These are phyloP conservation scores for Isurus oxyrinchus DNA, from an alignment of 2,113 vertebrate genomes.

Conservation along the genomic window DNA sequence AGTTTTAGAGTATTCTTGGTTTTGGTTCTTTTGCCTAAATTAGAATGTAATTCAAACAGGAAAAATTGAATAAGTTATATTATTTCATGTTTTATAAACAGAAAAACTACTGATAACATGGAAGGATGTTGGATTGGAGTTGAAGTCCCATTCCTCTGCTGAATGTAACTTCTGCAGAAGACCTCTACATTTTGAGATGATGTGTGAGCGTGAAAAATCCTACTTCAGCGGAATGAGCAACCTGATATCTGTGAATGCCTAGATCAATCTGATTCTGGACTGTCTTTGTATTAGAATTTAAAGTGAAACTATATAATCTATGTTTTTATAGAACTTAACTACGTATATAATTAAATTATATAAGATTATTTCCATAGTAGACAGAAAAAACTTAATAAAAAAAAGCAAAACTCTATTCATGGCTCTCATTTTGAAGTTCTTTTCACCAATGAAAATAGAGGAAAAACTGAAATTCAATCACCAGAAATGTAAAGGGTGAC, in stretches of 20 bases:
- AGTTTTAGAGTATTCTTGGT: background rate
- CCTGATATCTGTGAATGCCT: slow-evolving; percentile 63
- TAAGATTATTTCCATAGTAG: slow-evolving; percentile 14
- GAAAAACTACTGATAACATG: slow-evolving; percentile 77
- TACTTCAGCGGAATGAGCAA: slow-evolving; percentile 92
- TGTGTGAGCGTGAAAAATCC: slow-evolving; percentile 85
- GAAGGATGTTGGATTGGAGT: slow-evolving; percentile 75
- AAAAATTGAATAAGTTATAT: background rate
- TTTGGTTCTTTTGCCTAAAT: background rate
- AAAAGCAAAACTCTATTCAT: background rate
- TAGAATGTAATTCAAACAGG: background rate
- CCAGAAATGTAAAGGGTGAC: background rate
- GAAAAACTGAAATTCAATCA: background rate
- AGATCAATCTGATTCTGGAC: background rate
- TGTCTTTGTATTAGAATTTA: slow-evolving; percentile 11
- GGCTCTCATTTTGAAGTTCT: background rate
- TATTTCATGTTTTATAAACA: slow-evolving; percentile 46
- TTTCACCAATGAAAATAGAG: background rate
- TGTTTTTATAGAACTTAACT: slow-evolving; percentile 15
- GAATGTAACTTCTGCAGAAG: slow-evolving; percentile 90
- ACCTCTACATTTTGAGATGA: slow-evolving; percentile 89
- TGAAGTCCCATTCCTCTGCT: slow-evolving; percentile 77
- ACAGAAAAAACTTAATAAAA: slow-evolving; percentile 9
- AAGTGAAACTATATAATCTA: background rate
- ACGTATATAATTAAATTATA: slow-evolving; percentile 8